These are phyloP conservation scores for Chelonus insularis DNA, from an alignment of 1,140 invertebrate species.

Conservation along the genomic window DNA sequence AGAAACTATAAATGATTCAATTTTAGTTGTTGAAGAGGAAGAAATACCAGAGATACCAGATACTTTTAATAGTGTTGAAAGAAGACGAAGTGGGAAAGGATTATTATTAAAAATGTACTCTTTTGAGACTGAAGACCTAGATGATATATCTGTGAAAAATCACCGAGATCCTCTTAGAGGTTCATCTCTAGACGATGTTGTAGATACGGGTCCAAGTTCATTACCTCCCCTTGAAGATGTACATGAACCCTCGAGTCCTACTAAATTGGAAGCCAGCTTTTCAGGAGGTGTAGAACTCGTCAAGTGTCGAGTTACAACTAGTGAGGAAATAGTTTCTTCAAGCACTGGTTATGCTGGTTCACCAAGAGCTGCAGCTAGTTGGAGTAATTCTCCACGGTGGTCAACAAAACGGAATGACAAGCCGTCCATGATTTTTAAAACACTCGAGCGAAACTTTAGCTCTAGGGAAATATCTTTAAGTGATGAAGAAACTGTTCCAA, in stretches of 20 bases:
- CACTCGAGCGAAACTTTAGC: constrained; percentile 1
- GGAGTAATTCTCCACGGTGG: constrained; percentile 45
- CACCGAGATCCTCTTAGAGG: constrained; percentile 43
- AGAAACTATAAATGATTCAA: constrained; percentile 1
- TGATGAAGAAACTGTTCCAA: constrained; percentile 44
- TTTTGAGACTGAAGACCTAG: constrained; percentile 54
- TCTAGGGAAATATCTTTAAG: constrained; percentile 32
- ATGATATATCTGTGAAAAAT: constrained; percentile 34
- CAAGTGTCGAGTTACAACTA: constrained; percentile 51
- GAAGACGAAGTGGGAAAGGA: constrained; percentile 47
- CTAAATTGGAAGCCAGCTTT: constrained; percentile 22
- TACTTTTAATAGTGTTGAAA: neutral
- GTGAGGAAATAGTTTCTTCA: constrained; percentile 51
- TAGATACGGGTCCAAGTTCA: constrained; percentile 47
- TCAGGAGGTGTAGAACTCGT: constrained; percentile 41
- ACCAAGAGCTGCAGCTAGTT: constrained; percentile 42
- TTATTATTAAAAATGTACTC: constrained; percentile 54
- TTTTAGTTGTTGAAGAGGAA: constrained; percentile 18
- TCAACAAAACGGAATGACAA: constrained; percentile 31
- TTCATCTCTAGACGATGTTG: constrained; percentile 46
- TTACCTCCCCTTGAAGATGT: constrained; percentile 41
- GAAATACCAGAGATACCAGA: neutral
- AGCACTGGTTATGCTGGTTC: constrained; percentile 41
- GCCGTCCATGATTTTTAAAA: constrained; percentile 27
- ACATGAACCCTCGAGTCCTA: constrained; percentile 21